phyloP scores from a whole-genome alignment of 37 sponge, comb jelly and placozoan species.

The Cliona cf. orientalis region DNA sequence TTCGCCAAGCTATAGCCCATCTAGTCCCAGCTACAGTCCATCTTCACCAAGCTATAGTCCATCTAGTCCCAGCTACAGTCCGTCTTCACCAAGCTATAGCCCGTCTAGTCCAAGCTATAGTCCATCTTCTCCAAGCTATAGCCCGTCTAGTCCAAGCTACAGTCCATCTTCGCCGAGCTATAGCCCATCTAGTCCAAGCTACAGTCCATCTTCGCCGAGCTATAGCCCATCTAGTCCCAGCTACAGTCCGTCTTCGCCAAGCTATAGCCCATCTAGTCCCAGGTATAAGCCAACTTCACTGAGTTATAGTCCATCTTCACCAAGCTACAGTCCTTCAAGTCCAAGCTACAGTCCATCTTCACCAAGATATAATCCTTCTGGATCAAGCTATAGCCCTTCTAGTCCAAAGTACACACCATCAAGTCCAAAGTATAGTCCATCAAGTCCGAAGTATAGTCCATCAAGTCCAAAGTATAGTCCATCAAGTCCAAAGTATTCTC shows the following conservation, averaged over 20 bases:
- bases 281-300: constrained; percentile 72
- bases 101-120: constrained; percentile 85
- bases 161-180: constrained; percentile 77
- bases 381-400: constrained; percentile 83
- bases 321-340: constrained; percentile 89
- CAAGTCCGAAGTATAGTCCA: constrained; percentile 46
- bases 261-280: constrained; percentile 81
- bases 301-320: constrained; percentile 82
- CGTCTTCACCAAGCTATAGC: constrained; percentile 75
- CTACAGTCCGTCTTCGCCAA: constrained; percentile 88
- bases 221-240: constrained; percentile 73
- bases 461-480: no score
- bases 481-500: no score
- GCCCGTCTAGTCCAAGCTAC: constrained; percentile 83
- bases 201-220: constrained; percentile 82
- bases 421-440: constrained; percentile 65
- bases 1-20: constrained; percentile 83
- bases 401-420: constrained; percentile 80
- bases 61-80: constrained; percentile 67
- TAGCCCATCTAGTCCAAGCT: constrained; percentile 84
- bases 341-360: constrained; percentile 83
- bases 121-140: constrained; percentile 81
- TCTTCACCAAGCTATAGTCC: constrained; percentile 77
- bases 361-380: constrained; percentile 83
- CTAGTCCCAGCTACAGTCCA: constrained; percentile 86